phyloP scores from a whole-genome alignment of 1,140 invertebrate genomes.

The Drosophila saltans region DNA sequence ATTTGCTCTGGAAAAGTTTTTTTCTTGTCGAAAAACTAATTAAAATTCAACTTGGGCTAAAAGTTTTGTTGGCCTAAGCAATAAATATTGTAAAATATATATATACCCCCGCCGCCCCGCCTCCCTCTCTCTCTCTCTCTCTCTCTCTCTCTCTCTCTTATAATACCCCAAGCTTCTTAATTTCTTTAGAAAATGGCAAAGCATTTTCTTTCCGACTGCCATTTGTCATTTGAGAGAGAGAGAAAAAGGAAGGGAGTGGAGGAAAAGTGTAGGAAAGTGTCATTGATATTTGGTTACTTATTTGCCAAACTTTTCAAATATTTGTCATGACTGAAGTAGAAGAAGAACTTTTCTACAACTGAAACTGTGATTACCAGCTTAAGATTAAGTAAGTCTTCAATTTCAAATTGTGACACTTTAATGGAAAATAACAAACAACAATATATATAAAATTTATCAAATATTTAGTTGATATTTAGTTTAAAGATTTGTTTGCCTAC shows the following conservation, averaged over 20 bases:
- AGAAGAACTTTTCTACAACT: background rate
- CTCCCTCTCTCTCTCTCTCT: too few relatives aligned
- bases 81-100: conserved; percentile 80
- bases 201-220: conserved; percentile 58
- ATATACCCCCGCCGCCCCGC: background rate
- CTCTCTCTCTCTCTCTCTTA: too few relatives aligned
- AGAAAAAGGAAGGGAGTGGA: background rate
- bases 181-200: conserved; percentile 55
- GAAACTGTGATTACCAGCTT: conserved; percentile 14
- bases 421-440: background rate
- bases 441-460: background rate
- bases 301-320: conserved; percentile 37
- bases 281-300: conserved; percentile 52
- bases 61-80: conserved; percentile 74
- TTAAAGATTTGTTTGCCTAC: too few relatives aligned
- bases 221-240: conserved; percentile 77
- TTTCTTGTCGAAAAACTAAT: conserved; percentile 65
- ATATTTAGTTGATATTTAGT: too few relatives aligned
- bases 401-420: conserved; percentile 6
- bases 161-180: conserved; percentile 13
- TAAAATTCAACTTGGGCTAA: conserved; percentile 80
- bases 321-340: background rate
- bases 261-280: background rate
- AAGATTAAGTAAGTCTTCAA: background rate
- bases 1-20: conserved; percentile 1